Evolutionary conservation across 2,888 invertebrate species (phyloP).

Genomic region (Drosophila colorata): DNA sequence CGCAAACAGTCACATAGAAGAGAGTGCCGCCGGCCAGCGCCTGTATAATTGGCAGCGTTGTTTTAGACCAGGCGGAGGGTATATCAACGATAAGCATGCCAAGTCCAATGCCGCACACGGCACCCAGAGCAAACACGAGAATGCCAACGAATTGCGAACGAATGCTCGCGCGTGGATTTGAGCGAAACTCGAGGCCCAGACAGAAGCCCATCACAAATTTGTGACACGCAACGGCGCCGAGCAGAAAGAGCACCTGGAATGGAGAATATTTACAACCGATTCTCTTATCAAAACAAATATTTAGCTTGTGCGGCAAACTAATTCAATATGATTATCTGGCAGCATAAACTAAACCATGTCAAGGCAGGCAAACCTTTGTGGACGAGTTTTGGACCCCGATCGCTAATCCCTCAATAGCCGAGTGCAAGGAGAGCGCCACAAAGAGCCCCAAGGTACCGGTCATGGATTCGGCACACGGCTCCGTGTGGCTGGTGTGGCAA

Average conservation of each 20-base stretch:
- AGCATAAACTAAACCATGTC: conserved; percentile 37
- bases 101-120: conserved; percentile 88
- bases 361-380: conserved; percentile 86
- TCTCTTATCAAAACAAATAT: conserved; percentile 63
- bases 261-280: conserved; percentile 30
- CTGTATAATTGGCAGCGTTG: conserved; percentile 88
- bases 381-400: conserved; percentile 90
- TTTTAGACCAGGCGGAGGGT: conserved; percentile 85
- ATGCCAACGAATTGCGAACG: conserved; percentile 87
- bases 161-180: conserved; percentile 84
- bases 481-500: conserved; percentile 89
- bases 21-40: conserved; percentile 92
- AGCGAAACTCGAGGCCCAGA: conserved; percentile 90
- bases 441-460: conserved; percentile 89
- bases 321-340: conserved; percentile 20
- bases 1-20: conserved; percentile 91
- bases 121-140: conserved; percentile 89
- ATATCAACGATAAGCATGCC: conserved; percentile 88
- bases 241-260: conserved; percentile 88
- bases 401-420: conserved; percentile 92
- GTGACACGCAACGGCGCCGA: conserved; percentile 91
- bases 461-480: conserved; percentile 88
- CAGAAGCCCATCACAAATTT: conserved; percentile 94
- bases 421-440: conserved; percentile 91
- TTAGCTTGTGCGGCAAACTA: conserved; percentile 48